Evolutionary conservation across 2,113 vertebrate species (phyloP).

Genomic region (Lagenorhynchus albirostris): DNA sequence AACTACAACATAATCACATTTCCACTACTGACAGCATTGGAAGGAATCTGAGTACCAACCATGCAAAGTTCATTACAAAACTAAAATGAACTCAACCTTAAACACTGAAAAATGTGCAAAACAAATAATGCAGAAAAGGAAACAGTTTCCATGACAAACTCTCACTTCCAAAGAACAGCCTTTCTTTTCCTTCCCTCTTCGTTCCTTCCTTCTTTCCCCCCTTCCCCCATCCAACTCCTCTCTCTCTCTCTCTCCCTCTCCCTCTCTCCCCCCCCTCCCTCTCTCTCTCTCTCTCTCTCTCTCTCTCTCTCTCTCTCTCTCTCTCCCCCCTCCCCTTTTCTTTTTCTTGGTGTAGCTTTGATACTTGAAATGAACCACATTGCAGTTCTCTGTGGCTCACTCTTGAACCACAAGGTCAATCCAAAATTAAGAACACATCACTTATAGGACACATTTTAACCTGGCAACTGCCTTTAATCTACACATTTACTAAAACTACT

Average conservation of each 20-base stretch:
- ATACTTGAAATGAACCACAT: background rate
- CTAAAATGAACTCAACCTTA: background rate
- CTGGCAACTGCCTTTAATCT: background rate
- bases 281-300: accelerated
- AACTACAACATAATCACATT: background rate
- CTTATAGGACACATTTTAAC: background rate
- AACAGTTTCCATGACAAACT: background rate
- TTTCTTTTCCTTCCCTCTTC: background rate
- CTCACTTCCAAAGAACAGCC: background rate
- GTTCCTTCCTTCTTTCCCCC: no score
- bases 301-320: accelerated
- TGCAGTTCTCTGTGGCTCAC: background rate
- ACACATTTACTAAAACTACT: background rate
- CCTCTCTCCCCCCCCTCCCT: accelerated
- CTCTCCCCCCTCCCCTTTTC: background rate
- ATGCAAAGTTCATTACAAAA: background rate
- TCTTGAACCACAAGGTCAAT: background rate
- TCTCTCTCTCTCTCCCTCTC: no score
- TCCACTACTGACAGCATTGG: background rate
- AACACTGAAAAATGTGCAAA: background rate
- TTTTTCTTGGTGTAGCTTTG: background rate
- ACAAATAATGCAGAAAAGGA: background rate
- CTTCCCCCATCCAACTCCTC: no score
- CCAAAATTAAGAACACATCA: background rate
- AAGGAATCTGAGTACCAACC: background rate